These are phyloP conservation scores for Phyllotis vaccarum DNA, from an alignment of 2,797 vertebrate species.

Conservation along the genomic window DNA sequence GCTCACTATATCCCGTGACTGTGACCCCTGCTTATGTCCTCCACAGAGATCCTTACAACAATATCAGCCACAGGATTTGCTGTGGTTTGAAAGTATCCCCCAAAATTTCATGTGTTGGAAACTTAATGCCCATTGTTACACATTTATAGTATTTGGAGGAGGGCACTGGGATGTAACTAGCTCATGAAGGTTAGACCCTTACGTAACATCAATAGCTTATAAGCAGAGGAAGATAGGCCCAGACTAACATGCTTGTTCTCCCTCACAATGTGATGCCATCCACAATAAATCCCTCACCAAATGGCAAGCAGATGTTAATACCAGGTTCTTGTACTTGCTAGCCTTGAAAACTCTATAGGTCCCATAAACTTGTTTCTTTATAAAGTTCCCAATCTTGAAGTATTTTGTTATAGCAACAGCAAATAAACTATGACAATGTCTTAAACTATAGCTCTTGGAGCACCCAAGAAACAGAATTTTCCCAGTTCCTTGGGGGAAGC, in stretches of 20 bases:
- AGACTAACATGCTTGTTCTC: not conserved
- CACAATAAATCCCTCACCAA: no score
- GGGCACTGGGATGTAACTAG: not conserved
- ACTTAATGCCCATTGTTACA: not conserved
- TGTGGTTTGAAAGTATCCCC: not conserved
- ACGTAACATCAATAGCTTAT: no score
- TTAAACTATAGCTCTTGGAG: not conserved
- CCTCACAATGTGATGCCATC: not conserved
- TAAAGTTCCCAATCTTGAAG: not conserved
- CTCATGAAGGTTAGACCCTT: not conserved
- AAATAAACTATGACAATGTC: not conserved
- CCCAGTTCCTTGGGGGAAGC: not conserved
- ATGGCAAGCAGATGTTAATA: not conserved
- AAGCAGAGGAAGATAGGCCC: not conserved
- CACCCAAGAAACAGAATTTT: not conserved
- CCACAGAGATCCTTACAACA: not conserved
- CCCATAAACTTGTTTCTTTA: not conserved
- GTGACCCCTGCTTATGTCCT: no score
- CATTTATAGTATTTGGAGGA: not conserved
- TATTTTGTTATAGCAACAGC: not conserved
- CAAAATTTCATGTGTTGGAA: not conserved
- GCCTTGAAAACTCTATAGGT: not conserved
- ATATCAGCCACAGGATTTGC: not conserved
- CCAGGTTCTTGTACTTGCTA: not conserved
- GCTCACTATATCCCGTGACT: rapidly evolving